Evolutionary conservation across 92 coral and sea anemone species (phyloP), one percentile per base, ranked within the genome.

Genomic region (Paragorgia papillata): DNA sequence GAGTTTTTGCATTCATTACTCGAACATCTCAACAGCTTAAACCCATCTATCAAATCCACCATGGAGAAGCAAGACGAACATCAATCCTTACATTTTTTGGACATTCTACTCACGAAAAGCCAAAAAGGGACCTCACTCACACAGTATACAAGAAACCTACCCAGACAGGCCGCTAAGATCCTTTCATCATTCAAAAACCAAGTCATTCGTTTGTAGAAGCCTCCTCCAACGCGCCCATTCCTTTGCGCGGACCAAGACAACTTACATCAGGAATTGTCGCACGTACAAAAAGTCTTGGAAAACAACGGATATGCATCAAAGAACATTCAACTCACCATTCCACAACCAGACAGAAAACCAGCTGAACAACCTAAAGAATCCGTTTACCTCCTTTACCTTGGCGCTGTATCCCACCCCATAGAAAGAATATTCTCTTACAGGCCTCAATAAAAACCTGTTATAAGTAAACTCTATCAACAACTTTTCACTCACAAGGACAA

Each of bases 21-120:
- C 0, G 25, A 25, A 3, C 46, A 49, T 43, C 57, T 69, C 0
- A 69, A 69, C 76, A 35, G 24, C 12, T 21, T 43, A 21, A 39
- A 69, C 32, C 34, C 76, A 65, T 65, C 73, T 35, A 65, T 65
- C 50, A 33, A 28, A 28, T 65, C 35, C 73, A 65, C 73, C 73
- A 65, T 35, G 73, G 73, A 33, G 30, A 17, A 4, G 35, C 32
- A 65, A 1, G 51, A 65, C 53, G 27, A 33, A 50, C 50, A 65
- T 19, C 73, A 65, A 21, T 65, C 73, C 51, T 35, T 65, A 18
- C 54, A 50, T 19, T 65, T 65, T 65, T 0, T 65, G 33, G 73
- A 65, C 0, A 28, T 65, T 27, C 53, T 1, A 33, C 25, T 33
- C 50, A 65, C 73, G 14, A 26, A 30, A 65, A 65, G 14, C 51